Evolutionary conservation across 2,888 invertebrate genomes (phyloP), one percentile per base, ranked within the genome.

Genomic region (Sycophila texana): DNA sequence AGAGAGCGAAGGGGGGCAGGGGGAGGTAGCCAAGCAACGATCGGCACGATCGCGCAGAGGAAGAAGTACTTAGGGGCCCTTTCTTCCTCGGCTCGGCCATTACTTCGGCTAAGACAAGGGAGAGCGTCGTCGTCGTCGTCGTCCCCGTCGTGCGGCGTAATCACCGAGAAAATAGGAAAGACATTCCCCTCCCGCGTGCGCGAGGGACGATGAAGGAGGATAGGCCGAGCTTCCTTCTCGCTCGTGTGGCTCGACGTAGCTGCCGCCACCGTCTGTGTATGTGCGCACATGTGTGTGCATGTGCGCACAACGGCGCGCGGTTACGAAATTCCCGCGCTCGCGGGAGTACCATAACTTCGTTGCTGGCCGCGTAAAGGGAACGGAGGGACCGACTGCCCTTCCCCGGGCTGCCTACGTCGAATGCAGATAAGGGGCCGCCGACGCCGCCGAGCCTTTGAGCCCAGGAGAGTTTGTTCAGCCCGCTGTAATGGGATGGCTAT

Each of bases 61-160:
- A 82, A 84, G 71, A 79, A 83, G 81, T 84, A 82, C 83, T 83
- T 82, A 82, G 82, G 81, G 79, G n/a, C 80, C 82, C 79, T 82
- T 84, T 67, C 66, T 65, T 79, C 73, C 57, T 58, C 78, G 80
- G 81, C 81, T 77, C 81, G 80, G 77, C 76, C 81, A 79, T 82
- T 83, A 75, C 82, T 81, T 82, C 75, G 79, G 78, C 80, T 79
- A 78, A 82, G 75, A 80, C 81, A 66, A 79, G 79, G 49, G 74
- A 57, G 74, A 80, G 74, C 74, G 75, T 73, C 39, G 39, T 39
- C 39, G 39, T 39, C 39, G 39, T 39, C 39, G 39, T 39, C 39
- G 39, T 39, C 39, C 39, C 39, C 39, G 39, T 39, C 78, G 72
- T 71, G 49, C 16, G n/a, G 74, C 78, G 81, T 82, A 82, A 82